These are phyloP conservation scores for Rhagoletis pomonella DNA, from an alignment of 1,140 invertebrate genomes.

Conservation along the genomic window DNA sequence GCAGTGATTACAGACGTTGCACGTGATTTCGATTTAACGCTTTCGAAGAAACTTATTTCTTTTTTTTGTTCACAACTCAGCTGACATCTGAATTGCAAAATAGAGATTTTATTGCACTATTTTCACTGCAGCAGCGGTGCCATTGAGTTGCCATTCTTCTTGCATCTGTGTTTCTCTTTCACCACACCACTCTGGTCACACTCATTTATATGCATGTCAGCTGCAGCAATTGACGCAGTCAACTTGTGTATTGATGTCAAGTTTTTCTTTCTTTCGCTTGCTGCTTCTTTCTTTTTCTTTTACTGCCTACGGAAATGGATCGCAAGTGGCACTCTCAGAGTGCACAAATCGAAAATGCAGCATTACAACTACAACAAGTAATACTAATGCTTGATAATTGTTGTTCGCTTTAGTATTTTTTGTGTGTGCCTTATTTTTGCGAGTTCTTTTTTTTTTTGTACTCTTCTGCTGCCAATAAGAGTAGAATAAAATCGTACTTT, in stretches of 20 bases:
- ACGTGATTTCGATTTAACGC: background rate
- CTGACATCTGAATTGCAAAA: background rate
- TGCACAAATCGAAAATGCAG: slow-evolving; percentile 14
- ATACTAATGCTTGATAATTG: too few species aligned
- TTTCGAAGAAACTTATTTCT: background rate
- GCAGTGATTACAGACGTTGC: background rate
- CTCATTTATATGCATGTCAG: background rate
- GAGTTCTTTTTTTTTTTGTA: background rate
- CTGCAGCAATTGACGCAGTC: slow-evolving; percentile 31
- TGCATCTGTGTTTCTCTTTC: too few species aligned
- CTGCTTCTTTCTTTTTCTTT: background rate
- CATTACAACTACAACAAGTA: background rate
- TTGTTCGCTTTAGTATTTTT: background rate
- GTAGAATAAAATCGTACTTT: background rate
- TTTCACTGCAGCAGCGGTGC: background rate
- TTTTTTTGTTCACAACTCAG: background rate
- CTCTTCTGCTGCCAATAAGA: background rate
- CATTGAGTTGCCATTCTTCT: background rate
- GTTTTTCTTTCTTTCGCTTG: background rate
- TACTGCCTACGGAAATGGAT: background rate
- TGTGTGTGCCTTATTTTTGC: background rate
- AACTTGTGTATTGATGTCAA: slow-evolving; percentile 34
- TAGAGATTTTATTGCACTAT: background rate
- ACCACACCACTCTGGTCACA: too few species aligned
- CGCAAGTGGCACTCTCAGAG: background rate